Conservation (phyloP, 2,888 invertebrate genomes). For the Troides oblongomaculatus region DNA sequence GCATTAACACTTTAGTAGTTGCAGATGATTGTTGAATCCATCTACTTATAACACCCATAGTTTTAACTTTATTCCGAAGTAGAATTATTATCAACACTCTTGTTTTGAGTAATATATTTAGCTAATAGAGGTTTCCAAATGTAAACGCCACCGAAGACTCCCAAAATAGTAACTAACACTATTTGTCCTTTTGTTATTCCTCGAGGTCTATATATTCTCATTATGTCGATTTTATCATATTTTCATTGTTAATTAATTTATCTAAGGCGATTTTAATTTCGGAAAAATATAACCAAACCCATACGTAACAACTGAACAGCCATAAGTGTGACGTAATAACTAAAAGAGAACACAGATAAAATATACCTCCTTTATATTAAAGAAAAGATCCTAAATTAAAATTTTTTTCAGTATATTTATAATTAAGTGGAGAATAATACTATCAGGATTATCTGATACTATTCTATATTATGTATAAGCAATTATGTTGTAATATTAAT, state of each 20-base stretch:
- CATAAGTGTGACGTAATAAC: not conserved
- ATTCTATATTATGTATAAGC: too few relatives aligned
- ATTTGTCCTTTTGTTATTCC: conserved; percentile 65
- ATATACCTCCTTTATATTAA: not conserved
- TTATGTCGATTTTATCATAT: conserved; percentile 39
- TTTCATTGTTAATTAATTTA: not conserved
- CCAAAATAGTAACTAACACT: conserved; percentile 60
- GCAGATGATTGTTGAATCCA: conserved; percentile 56
- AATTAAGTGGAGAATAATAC: not conserved
- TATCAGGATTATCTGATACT: not conserved
- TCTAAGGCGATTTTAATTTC: not conserved
- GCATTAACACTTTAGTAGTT: conserved; percentile 60
- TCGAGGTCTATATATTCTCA: conserved; percentile 67
- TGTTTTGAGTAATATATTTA: conserved; percentile 46
- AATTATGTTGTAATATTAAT: too few relatives aligned
- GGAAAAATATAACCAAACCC: not conserved
- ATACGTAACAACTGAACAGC: not conserved
- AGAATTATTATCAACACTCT: conserved; percentile 31
- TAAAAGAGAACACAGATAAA: not conserved
- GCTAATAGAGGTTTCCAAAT: conserved; percentile 75
- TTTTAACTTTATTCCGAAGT: conserved; percentile 28
- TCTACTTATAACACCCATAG: conserved; percentile 46
- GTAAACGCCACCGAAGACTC: conserved; percentile 70
- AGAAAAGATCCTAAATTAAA: not conserved
- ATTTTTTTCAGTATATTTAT: too few relatives aligned